Base-by-base conservation (phyloP, 2,113 vertebrate genomes). In the Xiphias gladius region DNA sequence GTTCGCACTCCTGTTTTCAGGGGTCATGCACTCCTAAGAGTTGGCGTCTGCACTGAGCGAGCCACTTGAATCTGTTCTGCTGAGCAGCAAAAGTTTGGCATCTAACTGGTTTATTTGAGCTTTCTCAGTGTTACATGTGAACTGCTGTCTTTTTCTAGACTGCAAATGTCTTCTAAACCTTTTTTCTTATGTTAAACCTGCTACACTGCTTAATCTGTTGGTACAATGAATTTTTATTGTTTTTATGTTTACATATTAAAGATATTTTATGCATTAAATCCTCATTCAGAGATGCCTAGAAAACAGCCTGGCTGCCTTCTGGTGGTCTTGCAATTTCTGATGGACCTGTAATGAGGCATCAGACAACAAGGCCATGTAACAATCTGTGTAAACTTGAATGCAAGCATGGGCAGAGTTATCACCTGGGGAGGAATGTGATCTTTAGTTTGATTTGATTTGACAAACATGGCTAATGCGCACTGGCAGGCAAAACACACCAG, bases 391-490 rank as follows among this genome's bases (percentile, higher is more conserved):
- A 83, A 81, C 35, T 52, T 35, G 55, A 88, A 75, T 12, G 12
- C 55, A 66, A 59, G 76, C 77, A 50, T 63, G 57, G 57, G 59
- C 82, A 22, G 67, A 46, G 80, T 78, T 82, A 83, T 87, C 73
- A 79, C 82, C 41, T 26, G 17, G 30, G 76, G 83, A 85, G 65
- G 84, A 86, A 89, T 76, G 80, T 41, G 78, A 87, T 90, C 81
- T 92, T 90, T 80, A 74, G 70, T 91, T 86, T 88, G 88, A 92
- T 93, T 88, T 88, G 87, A 92, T 90, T 84, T 86, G 87, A 88
- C 85, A 93, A 86, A 92, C 86, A 64, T 41, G 10, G 83, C 74
- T 91, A 90, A 92, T 90, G 83, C 24, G 48, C 75, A 66, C 77
- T 88, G 91, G 79, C 88, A 88, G 90, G 74, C 68, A 80, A 64